Percentiles rank a stretch among this genome's conserved stretches.
These are phyloP conservation scores for Hippolais icterina DNA, from an alignment of 2,113 vertebrate species.

Conservation along the genomic window DNA sequence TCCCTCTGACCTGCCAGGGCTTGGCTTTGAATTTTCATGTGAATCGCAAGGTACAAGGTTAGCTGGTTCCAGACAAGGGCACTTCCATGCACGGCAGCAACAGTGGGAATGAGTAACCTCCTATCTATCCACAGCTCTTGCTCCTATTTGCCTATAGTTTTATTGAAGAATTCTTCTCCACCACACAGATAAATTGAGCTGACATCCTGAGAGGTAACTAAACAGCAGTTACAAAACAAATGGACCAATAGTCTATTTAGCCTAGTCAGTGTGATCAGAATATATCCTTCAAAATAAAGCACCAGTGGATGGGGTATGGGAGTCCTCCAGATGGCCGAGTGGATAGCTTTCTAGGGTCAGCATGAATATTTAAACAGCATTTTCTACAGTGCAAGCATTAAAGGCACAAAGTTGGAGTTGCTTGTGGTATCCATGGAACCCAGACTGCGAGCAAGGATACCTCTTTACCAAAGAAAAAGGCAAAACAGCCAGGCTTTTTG, in stretches of 20 bases:
- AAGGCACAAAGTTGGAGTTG: constrained; percentile 63
- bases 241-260: constrained; percentile 55
- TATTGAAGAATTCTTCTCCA: constrained; percentile 15
- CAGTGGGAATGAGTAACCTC: constrained; percentile 14
- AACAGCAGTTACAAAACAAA: constrained; percentile 54
- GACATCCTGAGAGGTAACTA: constrained; percentile 51
- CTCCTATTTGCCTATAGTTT: constrained; percentile 23
- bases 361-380: constrained; percentile 69
- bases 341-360: constrained; percentile 69
- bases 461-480: background rate
- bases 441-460: background rate
- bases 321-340: constrained; percentile 68
- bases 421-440: constrained; percentile 58
- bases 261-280: constrained; percentile 37
- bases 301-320: constrained; percentile 45
- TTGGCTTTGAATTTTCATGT: constrained; percentile 61
- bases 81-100: background rate
- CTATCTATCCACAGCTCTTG: background rate
- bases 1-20: background rate
- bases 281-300: constrained; percentile 60
- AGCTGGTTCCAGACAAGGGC: constrained; percentile 43
- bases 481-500: background rate
- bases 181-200: constrained; percentile 34
- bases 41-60: constrained; percentile 17
- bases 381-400: constrained; percentile 70